Evolutionary conservation across 1,140 invertebrate genomes (phyloP), one percentile per base, ranked within the genome.

Genomic region (Drosophila eugracilis): DNA sequence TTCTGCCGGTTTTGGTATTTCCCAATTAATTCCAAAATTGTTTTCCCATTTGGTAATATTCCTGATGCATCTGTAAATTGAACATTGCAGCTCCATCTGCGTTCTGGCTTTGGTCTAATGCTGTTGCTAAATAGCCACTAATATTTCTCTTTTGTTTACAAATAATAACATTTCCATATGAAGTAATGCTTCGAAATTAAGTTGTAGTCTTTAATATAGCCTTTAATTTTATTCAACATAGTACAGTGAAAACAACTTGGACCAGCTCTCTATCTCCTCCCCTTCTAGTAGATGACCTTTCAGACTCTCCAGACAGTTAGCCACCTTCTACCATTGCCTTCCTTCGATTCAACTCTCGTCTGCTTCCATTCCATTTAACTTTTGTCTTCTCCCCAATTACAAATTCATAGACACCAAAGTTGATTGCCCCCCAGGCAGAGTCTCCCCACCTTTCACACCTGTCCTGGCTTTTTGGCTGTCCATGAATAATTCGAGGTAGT

Each of bases 361-460:
- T 32, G 28, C 42, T 72, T 73, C 57, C 55, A 42, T 28, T 26
- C 22, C 42, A 62, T 54, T 73, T 48, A 30, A 57, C 58, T 50
- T 63, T 37, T 52, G 34, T 36, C 24, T 44, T 17, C 36, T 26
- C 28, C 12, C 17, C 41, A 73, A 73, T 74, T 74, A 73, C 32
- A 57, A 75, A 75, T 75, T 75, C 72, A 75, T 74, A 74, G 72
- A 65, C 57, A 55, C 36, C 24, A 65, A 57, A 74, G 44, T 74
- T 73, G 57, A 74, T 63, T 74, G 69, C 50, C 36, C 49, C 24
- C 1, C 67, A 58, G 52, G 26, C 42, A 45, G 48, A 30, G 22
- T 39, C 7, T 32, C 4, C 53, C 30, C 22, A 39, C 70, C 67
- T 48, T 41, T 62, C 42, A 32, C 67, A 52, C 32, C 32, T 60